These are phyloP conservation scores for Egretta garzetta DNA, from an alignment of 2,113 vertebrate species.

Conservation along the genomic window DNA sequence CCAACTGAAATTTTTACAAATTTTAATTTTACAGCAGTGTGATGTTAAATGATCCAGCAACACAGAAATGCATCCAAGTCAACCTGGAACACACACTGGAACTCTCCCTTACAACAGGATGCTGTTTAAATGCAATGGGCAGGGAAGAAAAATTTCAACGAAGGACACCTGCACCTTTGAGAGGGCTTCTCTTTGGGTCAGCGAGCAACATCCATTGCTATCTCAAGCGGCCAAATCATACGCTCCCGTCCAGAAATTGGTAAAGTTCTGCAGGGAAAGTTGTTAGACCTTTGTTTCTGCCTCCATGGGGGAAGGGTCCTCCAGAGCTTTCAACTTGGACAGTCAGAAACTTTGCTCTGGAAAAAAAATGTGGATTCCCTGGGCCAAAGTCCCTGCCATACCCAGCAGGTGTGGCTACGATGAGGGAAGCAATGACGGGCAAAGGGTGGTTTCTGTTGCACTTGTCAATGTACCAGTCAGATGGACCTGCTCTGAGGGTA, in stretches of 20 bases:
- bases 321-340: neutral
- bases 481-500: neutral
- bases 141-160: neutral
- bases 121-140: neutral
- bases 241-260: neutral
- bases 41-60: neutral
- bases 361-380: neutral
- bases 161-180: neutral
- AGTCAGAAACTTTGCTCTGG: neutral
- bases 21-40: neutral
- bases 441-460: neutral
- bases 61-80: neutral
- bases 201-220: rapidly evolving
- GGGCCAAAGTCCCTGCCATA: neutral
- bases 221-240: neutral
- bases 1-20: neutral
- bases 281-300: neutral
- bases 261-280: neutral
- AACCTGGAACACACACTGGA: neutral
- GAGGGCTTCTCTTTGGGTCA: neutral
- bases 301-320: neutral
- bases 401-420: neutral
- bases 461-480: neutral
- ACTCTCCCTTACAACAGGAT: neutral
- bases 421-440: neutral